Evolutionary conservation across 1,140 invertebrate species (phyloP), one percentile per base, ranked within the genome.

Genomic region (Heterodera carotae): DNA sequence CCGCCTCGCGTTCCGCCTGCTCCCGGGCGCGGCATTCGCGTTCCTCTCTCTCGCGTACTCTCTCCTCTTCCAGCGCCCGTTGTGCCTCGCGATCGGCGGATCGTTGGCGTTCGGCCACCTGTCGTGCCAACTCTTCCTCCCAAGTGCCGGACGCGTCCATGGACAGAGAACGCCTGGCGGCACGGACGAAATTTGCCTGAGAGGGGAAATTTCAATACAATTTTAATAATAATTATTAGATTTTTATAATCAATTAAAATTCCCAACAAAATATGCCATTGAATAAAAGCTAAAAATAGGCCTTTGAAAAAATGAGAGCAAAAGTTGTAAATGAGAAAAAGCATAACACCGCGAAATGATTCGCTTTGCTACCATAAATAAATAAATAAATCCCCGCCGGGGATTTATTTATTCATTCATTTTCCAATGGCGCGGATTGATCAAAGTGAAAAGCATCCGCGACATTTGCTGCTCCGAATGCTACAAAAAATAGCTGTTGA

Each of bases 121-220:
- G 72, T 25, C 39, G 59, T 22, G 59, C 72, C 25, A 74, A 74
- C 34, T 74, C 72, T 12, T 62, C 27, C 36, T 74, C 22, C 72
- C 72, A 74, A 66, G n/a, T 56, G 64, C 62, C 27, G 62, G 62
- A 66, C 6, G 62, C 27, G 62, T 66, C 29, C 29, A 34, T 66
- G 33, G 62, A 66, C 29, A 34, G 22, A 66, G 29, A 34, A n/a
- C 62, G 62, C 29, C 62, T 15, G 15, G 48, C 15, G 48, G 48
- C 1, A 4, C 48, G 48, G 5, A 56, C 18, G 48, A 18, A 66
- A 66, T 31, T 34, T 27, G 62, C 62, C 27, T 31, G 10, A 62
- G 8, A 15, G 8, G 62, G 29, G 31, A 31, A 34, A 27, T 5
- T 56, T 56, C 33, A 2, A 27, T 18, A 66, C n/a, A 66, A 33